Base-by-base conservation (phyloP, 1,140 invertebrate species). In the Myzus persicae region DNA sequence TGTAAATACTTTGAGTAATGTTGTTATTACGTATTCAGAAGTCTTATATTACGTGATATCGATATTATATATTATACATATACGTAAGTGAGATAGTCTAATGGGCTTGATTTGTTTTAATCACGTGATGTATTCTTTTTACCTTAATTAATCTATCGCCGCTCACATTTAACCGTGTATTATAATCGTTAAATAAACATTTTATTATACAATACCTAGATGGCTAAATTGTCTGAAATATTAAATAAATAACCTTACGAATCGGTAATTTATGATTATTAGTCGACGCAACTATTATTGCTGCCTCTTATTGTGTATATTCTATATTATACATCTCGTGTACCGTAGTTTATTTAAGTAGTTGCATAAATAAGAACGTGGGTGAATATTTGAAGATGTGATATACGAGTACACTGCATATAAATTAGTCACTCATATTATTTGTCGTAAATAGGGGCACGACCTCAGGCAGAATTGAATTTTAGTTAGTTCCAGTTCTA, bases 391-490 rank as follows among this genome's bases (percentile, higher is more conserved):
- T 40, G 22, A 42, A 14, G 40, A 31, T 85, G 82, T 44, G 84
- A 87, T 51, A 36, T 48, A 59, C 24, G 3, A 59, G 26, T n/a
- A n/a, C 4, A 67, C 9, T 59, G 31, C 31, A 59, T 67, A 67
- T 67, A 20, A n/a, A 46, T 46, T 22, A 89, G 46, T 38, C 22
- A 24, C 87, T 89, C 22, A 54, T 38, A 38, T 89, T 51, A 26
- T 54, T 89, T 26, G 8, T 89, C 5, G 31, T 54, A 38, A 89
- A 89, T 54, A 88, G n/a, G 85, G 87, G 3, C 46, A 89, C 22
- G n/a, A 89, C 87, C 87, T 89, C 46, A 54, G 24, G n/a, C n/a
- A 14, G 87, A 88, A 51, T 88, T 88, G 31, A 88, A 88, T 51
- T 36, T 46, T 38, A 40, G 36, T 84, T 51, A n/a, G 18, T 88